These are phyloP conservation scores for Syngnathus typhle DNA, from an alignment of 2,113 vertebrate genomes.

Conservation along the genomic window DNA sequence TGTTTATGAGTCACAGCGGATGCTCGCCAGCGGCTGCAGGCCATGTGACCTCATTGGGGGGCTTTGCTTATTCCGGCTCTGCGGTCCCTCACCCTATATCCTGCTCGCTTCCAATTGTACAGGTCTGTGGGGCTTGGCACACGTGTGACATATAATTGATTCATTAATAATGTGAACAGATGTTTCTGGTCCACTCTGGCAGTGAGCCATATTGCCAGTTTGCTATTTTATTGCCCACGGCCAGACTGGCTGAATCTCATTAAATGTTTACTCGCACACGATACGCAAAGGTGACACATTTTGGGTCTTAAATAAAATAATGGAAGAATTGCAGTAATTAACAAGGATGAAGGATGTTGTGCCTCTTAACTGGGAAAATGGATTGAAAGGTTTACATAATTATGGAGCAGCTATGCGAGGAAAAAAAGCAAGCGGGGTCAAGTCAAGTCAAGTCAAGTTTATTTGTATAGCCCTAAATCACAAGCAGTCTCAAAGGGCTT, in stretches of 20 bases:
- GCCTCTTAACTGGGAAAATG: not conserved
- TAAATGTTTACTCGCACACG: conserved; percentile 49
- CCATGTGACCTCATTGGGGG: conserved; percentile 19
- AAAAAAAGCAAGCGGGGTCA: too few species aligned
- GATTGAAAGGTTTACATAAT: not conserved
- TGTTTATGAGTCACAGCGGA: conserved; percentile 44
- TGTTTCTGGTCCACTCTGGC: conserved; percentile 63
- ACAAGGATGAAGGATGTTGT: conserved; percentile 17
- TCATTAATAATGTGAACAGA: conserved; percentile 74
- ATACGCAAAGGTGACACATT: conserved; percentile 28
- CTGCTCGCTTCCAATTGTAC: conserved; percentile 5
- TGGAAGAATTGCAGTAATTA: conserved; percentile 3
- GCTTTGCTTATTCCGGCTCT: conserved; percentile 26
- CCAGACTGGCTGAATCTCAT: conserved; percentile 40
- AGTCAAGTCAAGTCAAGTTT: too few species aligned
- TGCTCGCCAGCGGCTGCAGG: conserved; percentile 27
- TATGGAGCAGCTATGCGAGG: not conserved
- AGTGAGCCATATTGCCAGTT: conserved; percentile 35
- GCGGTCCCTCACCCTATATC: not conserved
- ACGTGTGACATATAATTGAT: conserved; percentile 71
- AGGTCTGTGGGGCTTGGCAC: conserved; percentile 53
- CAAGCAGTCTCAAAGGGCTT: too few species aligned
- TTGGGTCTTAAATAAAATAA: conserved; percentile 27
- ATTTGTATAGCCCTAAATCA: too few species aligned
- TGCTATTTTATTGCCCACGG: conserved; percentile 32